A percentile compares a stretch with the other conserved stretches of the same genome.
These are phyloP conservation scores for Xenentodon cancila DNA, from an alignment of 2,797 vertebrate species.

Conservation along the genomic window DNA sequence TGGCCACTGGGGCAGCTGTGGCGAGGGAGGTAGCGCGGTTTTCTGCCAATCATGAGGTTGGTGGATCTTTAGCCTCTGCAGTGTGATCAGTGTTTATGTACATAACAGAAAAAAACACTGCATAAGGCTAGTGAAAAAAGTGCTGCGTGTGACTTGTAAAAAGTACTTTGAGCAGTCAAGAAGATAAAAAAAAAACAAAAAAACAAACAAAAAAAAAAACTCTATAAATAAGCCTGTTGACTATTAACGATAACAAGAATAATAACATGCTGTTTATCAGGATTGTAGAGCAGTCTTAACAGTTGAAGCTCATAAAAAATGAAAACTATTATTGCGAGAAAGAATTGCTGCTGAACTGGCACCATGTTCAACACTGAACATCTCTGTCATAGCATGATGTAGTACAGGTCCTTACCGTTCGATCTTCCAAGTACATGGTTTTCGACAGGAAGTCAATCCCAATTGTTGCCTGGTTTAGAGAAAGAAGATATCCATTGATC, in stretches of 20 bases:
- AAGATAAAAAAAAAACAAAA: too few relatives aligned
- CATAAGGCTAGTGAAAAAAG: too few relatives aligned
- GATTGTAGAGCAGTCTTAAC: constrained; percentile 4
- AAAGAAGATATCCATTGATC: constrained; percentile 47
- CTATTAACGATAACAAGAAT: not conserved
- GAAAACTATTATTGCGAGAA: not conserved
- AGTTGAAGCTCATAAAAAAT: constrained; percentile 4
- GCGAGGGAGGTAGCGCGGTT: too few relatives aligned
- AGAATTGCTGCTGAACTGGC: not conserved
- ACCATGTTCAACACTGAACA: constrained; percentile 20
- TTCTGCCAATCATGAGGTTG: too few relatives aligned
- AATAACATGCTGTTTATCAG: constrained; percentile 20
- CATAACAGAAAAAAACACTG: too few relatives aligned
- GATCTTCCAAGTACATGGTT: constrained; percentile 94
- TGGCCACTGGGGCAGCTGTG: not conserved
- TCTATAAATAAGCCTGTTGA: too few relatives aligned
- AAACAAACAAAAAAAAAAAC: too few relatives aligned
- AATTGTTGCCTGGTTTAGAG: constrained; percentile 86
- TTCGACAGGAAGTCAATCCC: constrained; percentile 94
- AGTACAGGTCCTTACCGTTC: constrained; percentile 82
- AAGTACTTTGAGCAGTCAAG: too few relatives aligned
- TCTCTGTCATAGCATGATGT: constrained; percentile 15
- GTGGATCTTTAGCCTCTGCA: too few relatives aligned
- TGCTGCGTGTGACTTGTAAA: too few relatives aligned
- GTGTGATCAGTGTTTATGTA: too few relatives aligned